Base-by-base conservation (phyloP, 2,888 invertebrate genomes). In the Chironomus riparius region DNA sequence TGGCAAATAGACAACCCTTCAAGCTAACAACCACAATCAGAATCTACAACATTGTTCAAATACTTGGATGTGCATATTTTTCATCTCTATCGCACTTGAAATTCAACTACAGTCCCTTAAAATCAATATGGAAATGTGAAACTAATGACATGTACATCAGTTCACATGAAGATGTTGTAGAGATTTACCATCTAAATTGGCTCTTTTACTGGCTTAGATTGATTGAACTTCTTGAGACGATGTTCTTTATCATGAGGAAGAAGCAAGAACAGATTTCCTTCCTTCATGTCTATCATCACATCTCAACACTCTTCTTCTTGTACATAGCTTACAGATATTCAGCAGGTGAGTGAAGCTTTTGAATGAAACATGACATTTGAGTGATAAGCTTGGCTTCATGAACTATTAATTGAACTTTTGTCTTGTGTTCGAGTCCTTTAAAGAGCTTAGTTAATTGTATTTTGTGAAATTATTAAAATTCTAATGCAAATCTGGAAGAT, bases 211-310 rank as follows among this genome's bases (percentile, higher is more conserved):
- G 13, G 13, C n/a, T 90, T 6, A 91, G 90, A 82, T 80, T 88
- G 7, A 77, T 86, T 47, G 91, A 91, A 80, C 82, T 91, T 10
- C 79, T 86, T 0, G 91, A 91, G 82, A 91, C 91, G 0, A 81
- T 87, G 15, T 89, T 91, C 82, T 91, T 91, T 80, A 81, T 89
- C 12, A 81, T 91, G 77, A 85, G 91, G 77, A 90, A 90, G 82
- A 90, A 88, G 81, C 84, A 87, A 74, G 86, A 86, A 28, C 91
- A 91, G 82, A 88, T 88, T 7, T 87, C 90, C 0, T 87, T 87
- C 77, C 82, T 91, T 47, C 91, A 91, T 78, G 82, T 91, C 10
- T 91, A 91, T 80, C 91, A 91, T 81, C 91, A 91, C 78, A 82
- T 86, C 76, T 86, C 87, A 72, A 86, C 89, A 0, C 81, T 88